These are phyloP conservation scores for Notodonta dromedarius DNA, from an alignment of 2,888 invertebrate species.

Conservation along the genomic window DNA sequence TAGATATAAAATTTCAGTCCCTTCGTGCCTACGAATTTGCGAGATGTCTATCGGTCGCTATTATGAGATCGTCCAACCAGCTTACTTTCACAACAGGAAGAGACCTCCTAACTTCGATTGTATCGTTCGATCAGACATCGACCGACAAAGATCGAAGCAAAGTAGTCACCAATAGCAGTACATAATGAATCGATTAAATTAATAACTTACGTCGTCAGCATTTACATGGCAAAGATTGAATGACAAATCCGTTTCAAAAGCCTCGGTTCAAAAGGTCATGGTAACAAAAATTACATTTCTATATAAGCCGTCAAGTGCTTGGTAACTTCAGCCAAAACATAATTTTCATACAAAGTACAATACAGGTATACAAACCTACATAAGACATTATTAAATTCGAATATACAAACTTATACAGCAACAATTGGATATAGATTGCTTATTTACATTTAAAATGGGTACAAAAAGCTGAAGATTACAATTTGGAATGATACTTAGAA, in stretches of 20 bases:
- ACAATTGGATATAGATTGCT: background rate
- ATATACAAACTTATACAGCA: slow-evolving; percentile 1
- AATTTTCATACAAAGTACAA: background rate
- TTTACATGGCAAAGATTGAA: slow-evolving; percentile 15
- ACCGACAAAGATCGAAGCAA: background rate
- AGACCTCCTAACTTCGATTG: no score
- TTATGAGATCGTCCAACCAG: no score
- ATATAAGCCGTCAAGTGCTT: slow-evolving; percentile 19
- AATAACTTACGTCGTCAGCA: slow-evolving; percentile 7
- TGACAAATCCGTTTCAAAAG: slow-evolving; percentile 26
- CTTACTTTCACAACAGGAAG: no score
- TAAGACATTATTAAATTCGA: no score
- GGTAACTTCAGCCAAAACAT: slow-evolving; percentile 11
- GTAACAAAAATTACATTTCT: slow-evolving; percentile 1
- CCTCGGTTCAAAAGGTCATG: slow-evolving; percentile 13
- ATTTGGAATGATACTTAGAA: background rate
- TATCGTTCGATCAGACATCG: no score
- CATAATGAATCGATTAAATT: background rate
- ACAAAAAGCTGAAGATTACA: background rate
- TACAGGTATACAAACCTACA: background rate
- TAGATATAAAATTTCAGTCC: slow-evolving; percentile 39
- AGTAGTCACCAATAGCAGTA: background rate
- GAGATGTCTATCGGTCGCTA: background rate
- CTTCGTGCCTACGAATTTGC: slow-evolving; percentile 23
- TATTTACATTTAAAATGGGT: background rate